Evolutionary conservation across 2,797 vertebrate genomes (phyloP).

Genomic region (Chelidonichthys spinosus): DNA sequence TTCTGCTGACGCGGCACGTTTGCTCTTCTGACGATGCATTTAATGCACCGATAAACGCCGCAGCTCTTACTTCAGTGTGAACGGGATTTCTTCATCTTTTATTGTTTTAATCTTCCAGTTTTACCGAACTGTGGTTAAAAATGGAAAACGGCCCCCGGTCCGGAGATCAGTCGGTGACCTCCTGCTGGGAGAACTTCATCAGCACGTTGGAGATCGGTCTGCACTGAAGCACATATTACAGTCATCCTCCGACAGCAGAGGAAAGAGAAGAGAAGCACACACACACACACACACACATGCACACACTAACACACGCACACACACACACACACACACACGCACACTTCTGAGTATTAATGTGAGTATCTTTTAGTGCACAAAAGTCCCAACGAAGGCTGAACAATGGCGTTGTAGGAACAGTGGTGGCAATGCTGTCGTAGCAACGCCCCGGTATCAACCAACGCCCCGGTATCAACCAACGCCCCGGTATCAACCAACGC

Average conservation of each 20-base stretch:
- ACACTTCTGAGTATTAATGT: too few relatives aligned
- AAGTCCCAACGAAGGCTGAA: too few relatives aligned
- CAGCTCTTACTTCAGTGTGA: not conserved
- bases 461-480: too few relatives aligned
- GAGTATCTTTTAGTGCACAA: too few relatives aligned
- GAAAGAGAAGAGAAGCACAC: constrained; percentile 15
- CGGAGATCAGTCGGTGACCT: constrained; percentile 16
- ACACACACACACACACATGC: not conserved
- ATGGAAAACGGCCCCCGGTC: constrained; percentile 4
- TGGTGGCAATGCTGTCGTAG: too few relatives aligned
- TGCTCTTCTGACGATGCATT: not conserved
- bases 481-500: too few relatives aligned
- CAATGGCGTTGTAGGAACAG: too few relatives aligned
- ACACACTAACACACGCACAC: too few relatives aligned
- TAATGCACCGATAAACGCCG: not conserved
- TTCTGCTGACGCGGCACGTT: not conserved
- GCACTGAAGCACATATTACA: constrained; percentile 8
- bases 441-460: too few relatives aligned
- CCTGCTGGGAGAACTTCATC: constrained; percentile 21
- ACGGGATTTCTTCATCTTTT: constrained; percentile 3
- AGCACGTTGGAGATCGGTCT: constrained; percentile 1
- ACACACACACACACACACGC: too few relatives aligned
- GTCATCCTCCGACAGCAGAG: not conserved
- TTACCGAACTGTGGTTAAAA: constrained; percentile 27
- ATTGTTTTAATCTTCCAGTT: not conserved